Evolutionary conservation across 1,140 invertebrate species (phyloP).

Genomic region (Drosophila mojavensis): DNA sequence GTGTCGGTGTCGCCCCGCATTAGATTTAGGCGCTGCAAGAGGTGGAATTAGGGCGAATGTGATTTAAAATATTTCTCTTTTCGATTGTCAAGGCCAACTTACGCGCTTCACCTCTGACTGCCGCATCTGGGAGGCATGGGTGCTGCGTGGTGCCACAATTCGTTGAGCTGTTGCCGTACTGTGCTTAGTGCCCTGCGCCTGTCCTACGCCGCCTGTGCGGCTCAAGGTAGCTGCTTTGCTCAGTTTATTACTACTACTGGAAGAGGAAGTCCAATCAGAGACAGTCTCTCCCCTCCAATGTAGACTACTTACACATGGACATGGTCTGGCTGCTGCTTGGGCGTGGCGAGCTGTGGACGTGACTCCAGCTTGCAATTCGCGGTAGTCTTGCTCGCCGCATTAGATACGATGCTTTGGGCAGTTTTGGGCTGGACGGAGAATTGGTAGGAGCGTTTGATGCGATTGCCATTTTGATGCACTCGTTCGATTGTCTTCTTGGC

Average conservation of each 20-base stretch:
- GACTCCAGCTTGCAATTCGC: constrained; percentile 1
- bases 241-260: constrained; percentile 13
- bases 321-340: constrained; percentile 2
- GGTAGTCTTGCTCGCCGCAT: not conserved
- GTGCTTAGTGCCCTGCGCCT: constrained; percentile 10
- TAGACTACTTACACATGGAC: constrained; percentile 12
- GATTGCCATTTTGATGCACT: not conserved
- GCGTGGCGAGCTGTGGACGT: not conserved
- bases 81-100: constrained; percentile 4
- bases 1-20: constrained; percentile 54
- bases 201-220: not conserved
- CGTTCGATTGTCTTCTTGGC: constrained; percentile 1
- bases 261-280: too few relatives aligned
- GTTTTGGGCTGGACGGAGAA: not conserved
- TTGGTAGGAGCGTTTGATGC: not conserved
- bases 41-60: not conserved
- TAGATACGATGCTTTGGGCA: not conserved
- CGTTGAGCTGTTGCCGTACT: constrained; percentile 5
- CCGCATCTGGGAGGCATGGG: constrained; percentile 62
- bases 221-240: not conserved
- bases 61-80: not conserved
- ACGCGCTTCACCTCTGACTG: constrained; percentile 74
- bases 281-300: too few relatives aligned
- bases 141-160: constrained; percentile 57
- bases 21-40: constrained; percentile 49